Conservation (phyloP, 1,140 invertebrate genomes). For the Dufourea novaeangliae region DNA sequence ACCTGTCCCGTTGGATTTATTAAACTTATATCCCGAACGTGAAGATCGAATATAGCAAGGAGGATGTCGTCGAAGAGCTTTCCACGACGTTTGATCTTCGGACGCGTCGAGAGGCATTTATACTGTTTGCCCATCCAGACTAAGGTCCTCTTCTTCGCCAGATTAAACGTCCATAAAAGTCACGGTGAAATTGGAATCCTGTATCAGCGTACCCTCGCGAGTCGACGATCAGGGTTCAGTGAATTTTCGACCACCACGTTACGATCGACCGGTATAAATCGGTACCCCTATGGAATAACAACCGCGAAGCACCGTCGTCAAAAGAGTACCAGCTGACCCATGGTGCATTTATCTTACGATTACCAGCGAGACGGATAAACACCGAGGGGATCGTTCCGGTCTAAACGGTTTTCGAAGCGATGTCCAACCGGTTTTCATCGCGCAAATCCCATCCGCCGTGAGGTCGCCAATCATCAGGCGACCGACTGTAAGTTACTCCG, state of each 20-base stretch:
- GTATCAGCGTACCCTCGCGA: too few relatives aligned
- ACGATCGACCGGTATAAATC: too few relatives aligned
- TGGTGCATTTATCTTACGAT: neutral
- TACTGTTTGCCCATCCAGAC: neutral
- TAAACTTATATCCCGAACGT: neutral
- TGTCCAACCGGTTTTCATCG: conserved; percentile 14
- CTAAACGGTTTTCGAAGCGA: conserved; percentile 17
- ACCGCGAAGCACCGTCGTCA: neutral
- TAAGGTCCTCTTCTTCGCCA: too few relatives aligned
- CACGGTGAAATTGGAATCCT: neutral
- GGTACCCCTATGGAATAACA: neutral
- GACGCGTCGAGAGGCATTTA: neutral
- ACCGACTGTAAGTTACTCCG: neutral
- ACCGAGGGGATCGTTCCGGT: conserved; percentile 4
- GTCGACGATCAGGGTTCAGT: too few relatives aligned
- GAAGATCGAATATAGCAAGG: neutral
- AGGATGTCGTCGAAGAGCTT: too few relatives aligned
- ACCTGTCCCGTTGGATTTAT: conserved; percentile 7
- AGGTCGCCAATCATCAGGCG: conserved; percentile 1
- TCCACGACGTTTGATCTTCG: neutral
- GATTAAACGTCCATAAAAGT: neutral
- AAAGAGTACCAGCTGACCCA: neutral
- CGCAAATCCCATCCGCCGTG: neutral
- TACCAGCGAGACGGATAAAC: neutral
- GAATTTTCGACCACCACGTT: too few relatives aligned